Conservation (phyloP, 2,888 invertebrate genomes). For the Macrosoma leucophasiata region DNA sequence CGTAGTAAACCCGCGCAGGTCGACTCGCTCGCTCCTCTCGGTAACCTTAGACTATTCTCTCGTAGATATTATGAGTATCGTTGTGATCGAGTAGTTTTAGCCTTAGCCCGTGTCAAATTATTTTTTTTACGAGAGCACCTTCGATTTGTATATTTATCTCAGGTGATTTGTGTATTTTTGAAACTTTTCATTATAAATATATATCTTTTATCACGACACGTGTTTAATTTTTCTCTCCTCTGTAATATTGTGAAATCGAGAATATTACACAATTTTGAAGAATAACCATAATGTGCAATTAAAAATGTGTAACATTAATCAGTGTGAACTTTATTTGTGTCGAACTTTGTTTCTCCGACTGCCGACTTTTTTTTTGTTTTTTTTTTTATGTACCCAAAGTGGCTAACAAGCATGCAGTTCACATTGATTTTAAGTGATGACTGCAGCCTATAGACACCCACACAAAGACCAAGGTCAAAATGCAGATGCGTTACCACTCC, state of each 20-base stretch:
- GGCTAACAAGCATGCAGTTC: too few species aligned
- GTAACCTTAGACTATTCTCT: conserved; percentile 25
- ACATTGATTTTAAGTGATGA: too few species aligned
- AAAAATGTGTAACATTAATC: not conserved
- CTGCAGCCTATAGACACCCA: too few species aligned
- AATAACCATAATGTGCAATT: not conserved
- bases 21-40: conserved; percentile 16
- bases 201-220: conserved; percentile 33
- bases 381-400: too few species aligned
- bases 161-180: conserved; percentile 53
- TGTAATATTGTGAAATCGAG: too few species aligned
- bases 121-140: conserved; percentile 41
- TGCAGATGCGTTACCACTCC: too few species aligned
- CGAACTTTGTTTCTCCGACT: not conserved
- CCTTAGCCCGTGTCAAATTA: conserved; percentile 28
- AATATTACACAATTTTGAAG: too few species aligned
- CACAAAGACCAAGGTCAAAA: too few species aligned
- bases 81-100: conserved; percentile 33
- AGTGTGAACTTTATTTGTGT: not conserved
- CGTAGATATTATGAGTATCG: conserved; percentile 29
- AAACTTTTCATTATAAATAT: conserved; percentile 46
- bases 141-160: conserved; percentile 39
- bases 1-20: conserved; percentile 32
- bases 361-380: not conserved
- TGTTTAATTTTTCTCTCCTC: conserved; percentile 8